A percentile compares a stretch with the other conserved stretches of the same genome.
These are phyloP conservation scores for Colinus virginianus DNA, from an alignment of 2,113 vertebrate species.

Conservation along the genomic window DNA sequence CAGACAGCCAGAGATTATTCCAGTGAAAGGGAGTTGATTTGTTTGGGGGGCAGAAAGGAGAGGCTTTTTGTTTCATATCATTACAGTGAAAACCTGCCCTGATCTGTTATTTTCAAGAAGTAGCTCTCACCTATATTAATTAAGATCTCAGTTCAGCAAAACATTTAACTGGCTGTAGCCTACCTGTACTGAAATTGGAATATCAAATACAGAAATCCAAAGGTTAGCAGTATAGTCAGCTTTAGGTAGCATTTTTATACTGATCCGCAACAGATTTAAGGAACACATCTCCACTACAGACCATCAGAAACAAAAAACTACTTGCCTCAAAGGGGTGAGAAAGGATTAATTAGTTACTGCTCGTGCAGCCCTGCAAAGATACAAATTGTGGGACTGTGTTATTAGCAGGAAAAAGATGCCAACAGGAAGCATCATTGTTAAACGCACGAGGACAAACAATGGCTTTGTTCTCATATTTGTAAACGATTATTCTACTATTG, in stretches of 20 bases:
- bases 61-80: slow-evolving; percentile 7
- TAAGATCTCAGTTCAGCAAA: slow-evolving; percentile 31
- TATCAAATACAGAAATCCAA: background rate
- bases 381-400: slow-evolving; percentile 35
- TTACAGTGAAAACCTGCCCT: slow-evolving; percentile 13
- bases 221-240: background rate
- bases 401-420: slow-evolving; percentile 50
- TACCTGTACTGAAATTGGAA: slow-evolving; percentile 18
- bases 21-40: slow-evolving; percentile 38
- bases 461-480: slow-evolving; percentile 60
- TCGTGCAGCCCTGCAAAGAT: slow-evolving; percentile 44
- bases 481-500: slow-evolving; percentile 35
- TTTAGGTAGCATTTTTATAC: background rate
- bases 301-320: slow-evolving; percentile 40
- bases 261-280: background rate
- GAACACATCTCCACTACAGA: background rate
- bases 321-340: slow-evolving; percentile 22
- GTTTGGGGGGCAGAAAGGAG: slow-evolving; percentile 43
- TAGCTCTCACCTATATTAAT: slow-evolving; percentile 47
- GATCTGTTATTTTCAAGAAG: background rate
- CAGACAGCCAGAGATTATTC: slow-evolving; percentile 56
- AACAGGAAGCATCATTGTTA: slow-evolving; percentile 63
- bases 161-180: background rate
- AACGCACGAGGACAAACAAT: slow-evolving; percentile 56
- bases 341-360: slow-evolving; percentile 57